Evolutionary conservation across 2,797 vertebrate genomes (phyloP).

Genomic region (Ptychobarbus kaznakovi): DNA sequence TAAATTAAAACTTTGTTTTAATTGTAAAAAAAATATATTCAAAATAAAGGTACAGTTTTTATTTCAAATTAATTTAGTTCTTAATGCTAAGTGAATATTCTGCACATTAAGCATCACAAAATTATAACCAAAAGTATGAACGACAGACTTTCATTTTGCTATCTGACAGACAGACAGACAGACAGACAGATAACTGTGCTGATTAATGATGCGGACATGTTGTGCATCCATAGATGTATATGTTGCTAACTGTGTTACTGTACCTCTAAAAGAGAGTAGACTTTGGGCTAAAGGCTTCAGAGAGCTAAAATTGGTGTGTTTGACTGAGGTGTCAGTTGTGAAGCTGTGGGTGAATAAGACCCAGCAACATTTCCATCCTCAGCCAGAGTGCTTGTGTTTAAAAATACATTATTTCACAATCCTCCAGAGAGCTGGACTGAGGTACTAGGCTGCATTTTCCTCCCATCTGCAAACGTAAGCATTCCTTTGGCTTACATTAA

Average conservation of each 20-base stretch:
- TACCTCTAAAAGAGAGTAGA: neutral
- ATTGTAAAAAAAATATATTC: neutral
- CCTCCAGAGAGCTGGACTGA: slow-evolving; percentile 36
- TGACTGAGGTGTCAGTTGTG: slow-evolving; percentile 13
- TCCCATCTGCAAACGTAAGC: slow-evolving; percentile 53
- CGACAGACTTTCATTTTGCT: neutral
- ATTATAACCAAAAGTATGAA: no score
- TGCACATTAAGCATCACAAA: neutral
- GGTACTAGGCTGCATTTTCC: slow-evolving; percentile 38
- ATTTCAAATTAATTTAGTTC: neutral
- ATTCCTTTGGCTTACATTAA: slow-evolving; percentile 42
- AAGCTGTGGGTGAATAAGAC: slow-evolving; percentile 6
- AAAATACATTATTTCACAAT: slow-evolving; percentile 42
- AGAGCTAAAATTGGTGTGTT: neutral
- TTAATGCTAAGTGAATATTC: neutral
- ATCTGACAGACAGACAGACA: neutral
- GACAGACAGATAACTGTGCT: neutral
- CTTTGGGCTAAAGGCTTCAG: neutral
- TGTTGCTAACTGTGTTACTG: neutral
- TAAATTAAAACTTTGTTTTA: neutral
- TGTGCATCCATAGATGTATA: neutral
- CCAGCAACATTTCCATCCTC: neutral
- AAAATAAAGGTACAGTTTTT: neutral
- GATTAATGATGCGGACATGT: neutral
- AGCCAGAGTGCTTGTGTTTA: slow-evolving; percentile 38